Evolutionary conservation across 2,797 vertebrate species (phyloP).

Genomic region (Gymnoscopelus braueri): DNA sequence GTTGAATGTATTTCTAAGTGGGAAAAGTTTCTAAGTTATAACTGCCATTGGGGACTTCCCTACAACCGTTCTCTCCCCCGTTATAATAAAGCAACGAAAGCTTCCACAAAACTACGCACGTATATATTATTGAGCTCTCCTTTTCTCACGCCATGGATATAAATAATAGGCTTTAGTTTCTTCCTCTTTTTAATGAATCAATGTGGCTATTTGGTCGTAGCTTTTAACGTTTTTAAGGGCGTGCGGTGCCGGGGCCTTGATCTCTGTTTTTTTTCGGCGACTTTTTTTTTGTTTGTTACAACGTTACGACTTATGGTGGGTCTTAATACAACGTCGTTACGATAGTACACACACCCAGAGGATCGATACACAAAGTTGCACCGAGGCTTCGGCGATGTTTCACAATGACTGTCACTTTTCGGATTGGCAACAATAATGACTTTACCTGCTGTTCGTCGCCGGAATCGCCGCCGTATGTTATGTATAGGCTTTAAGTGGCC

Average conservation of each 20-base stretch:
- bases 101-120: conserved; percentile 26
- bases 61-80: conserved; percentile 35
- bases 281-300: conserved; percentile 1
- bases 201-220: conserved; percentile 50
- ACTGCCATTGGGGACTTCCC: conserved; percentile 59
- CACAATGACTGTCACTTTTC: conserved; percentile 11
- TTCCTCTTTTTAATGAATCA: conserved; percentile 37
- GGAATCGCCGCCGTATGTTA: background rate
- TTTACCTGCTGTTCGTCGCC: conserved; percentile 36
- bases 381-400: too few relatives aligned
- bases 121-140: background rate
- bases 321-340: too few relatives aligned
- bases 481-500: conserved; percentile 17
- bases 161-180: background rate
- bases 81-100: conserved; percentile 1
- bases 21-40: conserved; percentile 12
- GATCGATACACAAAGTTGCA: too few relatives aligned
- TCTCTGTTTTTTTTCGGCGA: conserved; percentile 36
- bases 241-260: conserved; percentile 45
- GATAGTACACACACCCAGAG: too few relatives aligned
- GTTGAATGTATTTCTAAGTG: too few relatives aligned
- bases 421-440: conserved; percentile 36
- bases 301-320: too few relatives aligned
- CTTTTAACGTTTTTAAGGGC: conserved; percentile 24
- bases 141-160: too few relatives aligned